Base-by-base conservation (phyloP, 2,888 invertebrate species). In the Stenotaenia linearis region DNA sequence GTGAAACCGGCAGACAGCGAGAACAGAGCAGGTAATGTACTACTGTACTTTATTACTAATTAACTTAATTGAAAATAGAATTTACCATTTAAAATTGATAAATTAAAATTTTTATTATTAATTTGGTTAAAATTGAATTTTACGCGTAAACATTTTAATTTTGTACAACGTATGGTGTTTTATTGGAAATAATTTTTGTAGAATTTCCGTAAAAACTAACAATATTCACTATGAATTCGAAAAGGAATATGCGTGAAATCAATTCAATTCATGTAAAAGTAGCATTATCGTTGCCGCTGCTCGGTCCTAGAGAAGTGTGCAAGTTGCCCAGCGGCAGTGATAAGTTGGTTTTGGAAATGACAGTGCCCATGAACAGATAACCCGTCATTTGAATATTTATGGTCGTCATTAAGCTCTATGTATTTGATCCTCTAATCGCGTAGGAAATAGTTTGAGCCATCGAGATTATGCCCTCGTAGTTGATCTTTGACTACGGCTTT, bases 1-100 rank as follows among this genome's bases (percentile, higher is more conserved):
- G 96, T 98, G 91, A 98, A 98, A 90, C 97, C 97, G 90, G 97
- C 97, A 90, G 98, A 98, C 90, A 96, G 94, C 91, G 97, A 98
- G 91, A 97, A 96, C 90, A 93, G 97, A 91, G 92, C 95, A 93
- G 97, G 95, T 95, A 81, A 81, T 81, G 77, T 78, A 30, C 23
- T 74, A 23, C n/a, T 12, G 37, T 37, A 12, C n/a, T 45, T 45
- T 45, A 45, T 45, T 3, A 15, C 10, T 25, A 28, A 77, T 21
- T 18, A 32, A 30, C n/a, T n/a, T n/a, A 45, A 45, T 45, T 45
- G 32, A 32, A 45, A 18, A n/a, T n/a, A n/a, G n/a, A 56, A 56
- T 56, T 6, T 45, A 9, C 3, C 12, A 9, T 56, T 56, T 56
- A 56, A 56, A 56, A 18, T 56, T 56, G 56, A 56, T 32, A 32